Base-by-base conservation (phyloP, 2,797 vertebrate species). In the Kryptopterus vitreolus region DNA sequence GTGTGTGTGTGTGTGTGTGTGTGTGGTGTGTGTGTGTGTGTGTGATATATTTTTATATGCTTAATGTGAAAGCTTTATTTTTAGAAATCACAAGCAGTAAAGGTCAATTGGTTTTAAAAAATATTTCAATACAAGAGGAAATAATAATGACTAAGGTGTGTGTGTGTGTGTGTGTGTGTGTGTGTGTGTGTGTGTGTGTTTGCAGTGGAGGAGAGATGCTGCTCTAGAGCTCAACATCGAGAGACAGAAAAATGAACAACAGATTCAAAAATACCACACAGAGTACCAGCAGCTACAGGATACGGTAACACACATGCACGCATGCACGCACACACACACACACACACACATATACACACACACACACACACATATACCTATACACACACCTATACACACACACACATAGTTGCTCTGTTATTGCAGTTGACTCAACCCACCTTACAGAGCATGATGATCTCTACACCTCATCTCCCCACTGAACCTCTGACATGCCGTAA, bases 201-300 rank as follows among this genome's bases (percentile, higher is more conserved):
- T 5, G 13, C n/a, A 88, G 65, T 85, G 93, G 77, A 92, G 87
- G 77, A 89, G 93, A 81, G 93, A 95, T 57, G 89, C 91, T 1
- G 89, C 87, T 24, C 79, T 91, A 76, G 90, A 93, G 22, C 84
- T 95, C 26, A 89, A 94, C 57, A 90, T 90, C 63, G 92, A 95
- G 81, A 94, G 90, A 55, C 92, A 93, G 79, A 95, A 93, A 12
- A 91, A 92, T 62, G 90, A 93, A 77, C 91, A 94, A n/a, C 59
- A 94, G 29, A 85, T 94, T 77, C 80, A 79, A 8, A 93, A 94
- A 24, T 92, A 90, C 20, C 91, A 93, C 84, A 87, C 87, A 4
- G 91, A 94, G 9, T 89, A 91, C 0, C 89, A 94, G 50, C 89
- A 90, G 59, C 90, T 94, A 0, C 90, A 94, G 82, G 84, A 80